phyloP scores from a whole-genome alignment of 2,797 vertebrate genomes.

The Brachymystax lenok region DNA sequence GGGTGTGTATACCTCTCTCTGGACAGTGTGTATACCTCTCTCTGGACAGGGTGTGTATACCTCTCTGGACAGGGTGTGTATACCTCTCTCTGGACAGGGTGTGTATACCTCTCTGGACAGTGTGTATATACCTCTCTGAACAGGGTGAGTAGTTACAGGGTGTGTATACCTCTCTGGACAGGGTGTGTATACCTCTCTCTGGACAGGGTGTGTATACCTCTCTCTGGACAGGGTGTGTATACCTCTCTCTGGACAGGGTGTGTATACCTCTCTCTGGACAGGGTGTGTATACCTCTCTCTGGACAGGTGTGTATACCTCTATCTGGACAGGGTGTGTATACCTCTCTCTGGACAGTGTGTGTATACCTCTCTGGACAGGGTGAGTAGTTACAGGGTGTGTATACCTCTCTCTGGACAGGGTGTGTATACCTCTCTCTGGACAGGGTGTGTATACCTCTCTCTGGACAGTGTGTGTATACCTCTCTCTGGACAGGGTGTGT shows the following conservation, averaged over 20 bases:
- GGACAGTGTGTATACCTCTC: slow-evolving; percentile 71
- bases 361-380: too few relatives aligned
- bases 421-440: too few relatives aligned
- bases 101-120: neutral
- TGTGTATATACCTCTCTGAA: too few relatives aligned
- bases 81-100: neutral
- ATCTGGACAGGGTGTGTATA: slow-evolving; percentile 48
- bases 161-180: too few relatives aligned
- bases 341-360: slow-evolving; percentile 93
- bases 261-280: slow-evolving; percentile 90
- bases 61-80: too few relatives aligned
- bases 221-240: too few relatives aligned
- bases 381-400: too few relatives aligned
- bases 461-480: slow-evolving; percentile 79
- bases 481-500: too few relatives aligned
- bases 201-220: slow-evolving; percentile 73
- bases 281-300: slow-evolving; percentile 21
- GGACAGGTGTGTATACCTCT: too few relatives aligned
- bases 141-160: neutral
- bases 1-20: slow-evolving; percentile 85
- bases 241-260: neutral
- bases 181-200: slow-evolving; percentile 99
- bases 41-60: too few relatives aligned
- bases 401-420: neutral
- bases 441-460: slow-evolving; percentile 85